Evolutionary conservation across 2,888 invertebrate species (phyloP).

Genomic region (Lasioglossum morio): DNA sequence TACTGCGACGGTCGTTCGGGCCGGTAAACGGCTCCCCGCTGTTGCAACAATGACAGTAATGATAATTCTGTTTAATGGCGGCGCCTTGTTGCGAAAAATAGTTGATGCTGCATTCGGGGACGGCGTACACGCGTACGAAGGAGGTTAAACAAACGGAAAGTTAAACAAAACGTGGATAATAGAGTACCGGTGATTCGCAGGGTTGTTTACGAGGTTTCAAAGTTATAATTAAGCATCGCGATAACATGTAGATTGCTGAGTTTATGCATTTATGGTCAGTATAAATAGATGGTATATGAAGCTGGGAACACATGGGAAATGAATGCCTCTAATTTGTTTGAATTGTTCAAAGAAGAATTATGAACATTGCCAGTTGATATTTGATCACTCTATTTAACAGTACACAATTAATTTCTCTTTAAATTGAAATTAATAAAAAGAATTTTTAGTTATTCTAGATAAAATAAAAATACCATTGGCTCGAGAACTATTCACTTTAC

Average conservation of each 20-base stretch:
- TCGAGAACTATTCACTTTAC: too few species aligned
- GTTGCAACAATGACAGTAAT: slow-evolving; percentile 23
- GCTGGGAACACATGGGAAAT: not conserved
- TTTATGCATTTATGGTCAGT: not conserved
- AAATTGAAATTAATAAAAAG: too few species aligned
- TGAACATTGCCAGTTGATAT: too few species aligned
- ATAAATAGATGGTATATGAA: not conserved
- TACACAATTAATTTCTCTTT: too few species aligned
- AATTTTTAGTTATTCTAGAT: too few species aligned
- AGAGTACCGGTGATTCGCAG: not conserved
- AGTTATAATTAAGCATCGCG: not conserved
- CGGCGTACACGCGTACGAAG: not conserved
- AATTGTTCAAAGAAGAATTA: not conserved
- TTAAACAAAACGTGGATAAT: not conserved
- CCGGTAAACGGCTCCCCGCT: slow-evolving; percentile 24
- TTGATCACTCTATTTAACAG: too few species aligned
- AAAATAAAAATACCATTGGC: too few species aligned
- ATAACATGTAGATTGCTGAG: not conserved
- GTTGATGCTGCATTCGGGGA: not conserved
- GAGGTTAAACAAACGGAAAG: not conserved
- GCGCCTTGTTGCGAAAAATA: not conserved
- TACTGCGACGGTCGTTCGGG: not conserved
- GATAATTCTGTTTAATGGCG: not conserved
- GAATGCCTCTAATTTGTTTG: too few species aligned
- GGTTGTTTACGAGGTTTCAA: not conserved